Evolutionary conservation across 2,797 vertebrate species (phyloP), one percentile per base, ranked within the genome.

Genomic region (Onychomys arenicola): DNA sequence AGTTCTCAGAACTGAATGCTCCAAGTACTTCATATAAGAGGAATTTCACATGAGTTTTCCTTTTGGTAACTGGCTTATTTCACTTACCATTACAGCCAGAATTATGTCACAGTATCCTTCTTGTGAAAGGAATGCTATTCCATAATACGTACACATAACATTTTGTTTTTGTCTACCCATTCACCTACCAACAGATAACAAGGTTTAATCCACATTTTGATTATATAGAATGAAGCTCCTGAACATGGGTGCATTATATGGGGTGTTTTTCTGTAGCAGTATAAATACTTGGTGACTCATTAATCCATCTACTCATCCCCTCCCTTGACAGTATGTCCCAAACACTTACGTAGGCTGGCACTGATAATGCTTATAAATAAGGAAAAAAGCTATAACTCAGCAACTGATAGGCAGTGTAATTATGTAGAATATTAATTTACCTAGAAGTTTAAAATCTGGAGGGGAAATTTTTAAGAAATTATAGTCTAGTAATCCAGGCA

Each of bases 391-490:
- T 88, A 1, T 82, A 77, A 85, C 9, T 78, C 55, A n/a, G 34
- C 1, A 9, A 75, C 34, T 13, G 27, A 85, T 32, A 83, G 63
- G 63, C 12, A 65, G 65, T 10, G 43, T 40, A 81, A 43, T 84
- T 69, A 80, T 63, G 63, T 37, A 89, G 43, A 89, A 84, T 55
- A 95, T 73, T 34, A 73, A 63, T 43, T 92, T 93, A 80, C 40
- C n/a, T 80, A 63, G 32, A 94, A 29, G 61, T 89, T 90, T 86
- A 61, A 94, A 96, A 91, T 73, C n/a, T 87, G 29, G 40, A 85
- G 85, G 84, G 37, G n/a, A 86, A 82, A 71, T 19, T 90, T 90
- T 89, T 43, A 43, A 78, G 59, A 40, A 29, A 17, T 46, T 83
- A 67, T 57, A 21, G 27, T 59, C 49, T 77, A 91, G 80, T 52